Conservation (phyloP, 35 echinoderm and acorn worm genomes). For the Diadema setosum region DNA sequence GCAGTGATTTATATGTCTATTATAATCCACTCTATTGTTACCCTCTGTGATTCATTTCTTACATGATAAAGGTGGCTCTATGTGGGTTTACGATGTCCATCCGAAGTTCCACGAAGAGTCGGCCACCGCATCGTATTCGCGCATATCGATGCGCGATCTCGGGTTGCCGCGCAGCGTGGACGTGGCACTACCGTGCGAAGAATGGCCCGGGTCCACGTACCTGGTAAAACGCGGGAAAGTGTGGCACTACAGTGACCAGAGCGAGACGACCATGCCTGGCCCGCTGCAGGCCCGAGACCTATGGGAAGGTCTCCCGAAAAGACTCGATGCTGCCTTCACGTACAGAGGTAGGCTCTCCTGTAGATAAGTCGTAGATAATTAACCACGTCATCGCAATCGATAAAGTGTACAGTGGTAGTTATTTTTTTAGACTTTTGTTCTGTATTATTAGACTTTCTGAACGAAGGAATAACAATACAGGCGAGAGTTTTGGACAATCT, state of each 20-base stretch:
- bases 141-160: neutral
- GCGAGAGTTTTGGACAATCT: neutral
- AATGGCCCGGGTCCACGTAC: neutral
- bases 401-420: neutral
- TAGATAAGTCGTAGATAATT: neutral
- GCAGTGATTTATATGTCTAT: too few species aligned
- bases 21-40: too few species aligned
- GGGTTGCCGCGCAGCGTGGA: neutral
- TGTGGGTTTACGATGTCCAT: conserved; percentile 8
- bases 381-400: neutral
- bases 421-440: neutral
- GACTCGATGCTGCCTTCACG: neutral
- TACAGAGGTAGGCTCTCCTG: neutral
- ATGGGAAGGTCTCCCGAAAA: neutral
- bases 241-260: neutral
- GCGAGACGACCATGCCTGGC: neutral
- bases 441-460: neutral
- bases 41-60: too few species aligned
- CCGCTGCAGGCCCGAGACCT: neutral
- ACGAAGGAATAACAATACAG: neutral
- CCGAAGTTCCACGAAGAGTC: neutral
- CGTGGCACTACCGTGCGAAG: neutral
- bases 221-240: neutral
- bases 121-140: neutral
- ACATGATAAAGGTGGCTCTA: neutral